These are phyloP conservation scores for Strigamia maritima DNA, from an alignment of 2,888 invertebrate genomes.

Conservation along the genomic window DNA sequence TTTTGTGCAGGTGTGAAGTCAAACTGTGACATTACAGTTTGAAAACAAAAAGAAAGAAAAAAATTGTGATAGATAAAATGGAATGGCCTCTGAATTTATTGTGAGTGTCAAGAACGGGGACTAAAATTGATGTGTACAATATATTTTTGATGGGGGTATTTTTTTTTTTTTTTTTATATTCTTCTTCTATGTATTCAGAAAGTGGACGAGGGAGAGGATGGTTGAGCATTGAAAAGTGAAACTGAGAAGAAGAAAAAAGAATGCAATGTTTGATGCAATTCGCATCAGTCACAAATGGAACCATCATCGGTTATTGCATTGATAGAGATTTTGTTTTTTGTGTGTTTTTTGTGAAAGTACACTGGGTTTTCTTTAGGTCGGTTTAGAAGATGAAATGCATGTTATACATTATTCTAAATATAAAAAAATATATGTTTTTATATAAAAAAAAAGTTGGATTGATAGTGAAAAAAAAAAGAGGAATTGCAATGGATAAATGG, in stretches of 20 bases:
- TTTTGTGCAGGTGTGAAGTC: conserved; percentile 8
- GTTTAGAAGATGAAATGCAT: background rate
- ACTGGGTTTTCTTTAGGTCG: background rate
- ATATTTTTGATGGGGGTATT: conserved; percentile 1
- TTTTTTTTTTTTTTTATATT: background rate
- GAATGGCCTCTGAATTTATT: background rate
- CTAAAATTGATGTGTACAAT: conserved; percentile 8
- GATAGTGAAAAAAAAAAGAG: too few relatives aligned
- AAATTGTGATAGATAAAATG: background rate
- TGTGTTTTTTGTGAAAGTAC: background rate
- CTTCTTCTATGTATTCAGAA: background rate
- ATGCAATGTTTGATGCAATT: background rate
- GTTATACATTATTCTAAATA: background rate
- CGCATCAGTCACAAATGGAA: background rate
- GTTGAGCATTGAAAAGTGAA: conserved; percentile 7
- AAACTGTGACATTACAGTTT: background rate
- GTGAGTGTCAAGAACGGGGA: conserved; percentile 1
- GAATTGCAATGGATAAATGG: too few relatives aligned
- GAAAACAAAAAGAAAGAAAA: background rate
- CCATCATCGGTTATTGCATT: background rate
- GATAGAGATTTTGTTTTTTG: background rate
- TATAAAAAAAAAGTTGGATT: too few relatives aligned
- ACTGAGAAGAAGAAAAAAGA: background rate
- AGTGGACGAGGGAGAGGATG: background rate
- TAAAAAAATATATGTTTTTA: too few relatives aligned